Evolutionary conservation across 2,113 vertebrate species (phyloP), one percentile per base, ranked within the genome.

Genomic region (Rousettus leschenaultii): DNA sequence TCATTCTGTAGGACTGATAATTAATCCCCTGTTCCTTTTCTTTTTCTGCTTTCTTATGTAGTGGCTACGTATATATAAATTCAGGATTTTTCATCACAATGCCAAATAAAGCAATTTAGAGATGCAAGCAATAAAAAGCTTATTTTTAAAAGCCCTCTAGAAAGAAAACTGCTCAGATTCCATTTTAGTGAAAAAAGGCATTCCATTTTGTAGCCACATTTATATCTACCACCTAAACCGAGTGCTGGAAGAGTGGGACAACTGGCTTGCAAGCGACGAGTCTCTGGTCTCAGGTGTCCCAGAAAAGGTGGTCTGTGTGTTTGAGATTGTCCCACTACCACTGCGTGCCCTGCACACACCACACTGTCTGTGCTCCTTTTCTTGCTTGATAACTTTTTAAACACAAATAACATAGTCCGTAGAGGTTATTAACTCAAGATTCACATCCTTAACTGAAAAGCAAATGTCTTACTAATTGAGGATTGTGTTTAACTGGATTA

Each of bases 21-120:
- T 98, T 98, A 98, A 98, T 98, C 98, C 97, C 94, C 77, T 93
- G 75, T 97, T 91, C 75, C 75, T 86, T 96, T 95, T 88, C 53
- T 95, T 95, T 84, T n/a, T 57, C 35, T 94, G 73, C 86, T 75
- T 95, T 97, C 96, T 93, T 86, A 96, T 98, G 96, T 89, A 94
- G 93, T 97, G 88, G 89, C 97, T 96, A 88, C 80, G 79, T 97
- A 89, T 96, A 91, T 96, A 95, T 97, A 97, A 97, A 98, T 98
- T 97, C 89, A 95, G 96, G 92, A 95, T 98, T 98, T 98, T 98
- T 97, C 95, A 95, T 98, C 93, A 22, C 85, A n/a, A 38, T 97
- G 97, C 98, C 97, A 97, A 97, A 97, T 97, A 98, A 97, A 97
- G 98, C 92, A 95, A 35, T 97, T 97, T 94, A 28, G 96, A 95